Evolutionary conservation across 2,797 vertebrate species (phyloP), one percentile per base, ranked within the genome.

Genomic region (Pangasius macronema): DNA sequence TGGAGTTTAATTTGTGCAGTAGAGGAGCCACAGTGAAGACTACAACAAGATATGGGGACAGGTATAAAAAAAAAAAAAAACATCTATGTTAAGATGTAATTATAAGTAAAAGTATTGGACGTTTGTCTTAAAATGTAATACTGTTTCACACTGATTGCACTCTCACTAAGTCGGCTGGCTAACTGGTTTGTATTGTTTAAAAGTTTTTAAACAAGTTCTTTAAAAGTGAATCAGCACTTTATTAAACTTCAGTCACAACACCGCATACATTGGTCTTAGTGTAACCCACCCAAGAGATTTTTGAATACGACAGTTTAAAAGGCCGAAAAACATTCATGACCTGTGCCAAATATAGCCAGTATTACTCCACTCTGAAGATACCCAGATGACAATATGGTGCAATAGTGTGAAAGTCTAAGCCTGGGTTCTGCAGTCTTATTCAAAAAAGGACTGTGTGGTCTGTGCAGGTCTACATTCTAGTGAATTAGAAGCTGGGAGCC

Each of bases 351-450:
- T 59, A 57, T 70, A 70, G 73, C 84, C 59, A 55, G 36, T 13
- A 20, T 65, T 70, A 83, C 80, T 46, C 18, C n/a, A 20, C 46
- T 83, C 42, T 80, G 84, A 85, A 83, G 82, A 87, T 80, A 87
- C 82, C 27, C 81, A 88, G 82, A 72, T 83, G 85, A 88, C 76
- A 72, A 55, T 87, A 82, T 87, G 79, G 77, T 85, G 49, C 46
- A 63, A 83, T 82, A 59, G 63, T 73, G 73, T 83, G 85, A 87
- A 89, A 89, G 86, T 36, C 65, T 88, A 83, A 53, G 82, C 42
- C 30, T 13, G 33, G n/a, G 63, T n/a, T 49, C 63, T 51, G 68
- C 82, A 51, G 7, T 83, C 7, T 49, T 63, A 82, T 49, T n/a
- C n/a, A 20, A 68, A 33, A 61, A 81, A 36, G 24, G 9, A 82